Evolutionary conservation across 2,113 vertebrate species (phyloP).

Genomic region (Dermatemys mawii): DNA sequence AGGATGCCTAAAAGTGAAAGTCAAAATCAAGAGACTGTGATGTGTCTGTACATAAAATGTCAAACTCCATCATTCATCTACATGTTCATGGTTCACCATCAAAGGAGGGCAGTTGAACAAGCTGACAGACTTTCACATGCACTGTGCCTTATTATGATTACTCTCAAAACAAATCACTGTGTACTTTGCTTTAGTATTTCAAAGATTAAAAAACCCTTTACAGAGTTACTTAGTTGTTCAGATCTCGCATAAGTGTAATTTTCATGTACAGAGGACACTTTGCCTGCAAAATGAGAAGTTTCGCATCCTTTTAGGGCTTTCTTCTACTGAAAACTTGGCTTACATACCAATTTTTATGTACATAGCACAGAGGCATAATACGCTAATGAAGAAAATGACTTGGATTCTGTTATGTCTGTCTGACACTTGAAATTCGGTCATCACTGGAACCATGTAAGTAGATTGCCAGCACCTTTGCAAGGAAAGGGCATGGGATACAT

Average conservation of each 20-base stretch:
- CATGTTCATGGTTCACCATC: background rate
- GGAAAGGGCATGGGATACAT: rapidly evolving
- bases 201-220: background rate
- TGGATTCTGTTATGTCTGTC: background rate
- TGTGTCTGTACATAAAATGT: rapidly evolving
- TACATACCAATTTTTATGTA: background rate
- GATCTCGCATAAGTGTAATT: background rate
- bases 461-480: background rate
- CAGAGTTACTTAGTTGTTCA: background rate
- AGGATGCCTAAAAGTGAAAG: background rate
- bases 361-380: background rate
- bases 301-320: background rate
- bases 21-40: background rate
- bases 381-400: background rate
- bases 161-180: background rate
- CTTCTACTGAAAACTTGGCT: background rate
- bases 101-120: background rate
- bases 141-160: background rate
- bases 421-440: background rate
- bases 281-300: background rate
- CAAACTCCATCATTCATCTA: background rate
- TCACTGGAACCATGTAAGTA: background rate
- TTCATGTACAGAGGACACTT: background rate
- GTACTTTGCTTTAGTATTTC: background rate
- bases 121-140: background rate